Evolutionary conservation across 1,140 invertebrate genomes (phyloP).

Genomic region (Dermatophagoides farinae): DNA sequence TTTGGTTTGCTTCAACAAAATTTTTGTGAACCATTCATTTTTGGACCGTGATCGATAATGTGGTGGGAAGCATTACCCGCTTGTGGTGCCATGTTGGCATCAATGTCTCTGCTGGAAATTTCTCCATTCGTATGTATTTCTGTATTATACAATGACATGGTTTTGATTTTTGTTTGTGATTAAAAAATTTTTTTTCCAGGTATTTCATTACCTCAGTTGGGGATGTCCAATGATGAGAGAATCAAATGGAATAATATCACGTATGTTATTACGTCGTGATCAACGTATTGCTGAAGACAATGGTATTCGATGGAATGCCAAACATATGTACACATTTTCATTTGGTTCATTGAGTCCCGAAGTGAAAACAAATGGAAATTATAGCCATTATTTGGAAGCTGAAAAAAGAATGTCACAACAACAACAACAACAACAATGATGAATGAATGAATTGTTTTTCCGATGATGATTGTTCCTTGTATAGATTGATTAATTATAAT

Average conservation of each 20-base stretch:
- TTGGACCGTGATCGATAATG: neutral
- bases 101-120: neutral
- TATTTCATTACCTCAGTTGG: neutral
- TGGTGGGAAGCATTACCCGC: slow-evolving; percentile 3
- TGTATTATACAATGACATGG: neutral
- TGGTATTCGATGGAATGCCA: neutral
- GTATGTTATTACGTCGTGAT: neutral
- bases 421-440: too few species aligned
- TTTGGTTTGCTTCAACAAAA: too few species aligned
- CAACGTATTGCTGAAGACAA: neutral
- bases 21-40: neutral
- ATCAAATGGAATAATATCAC: neutral
- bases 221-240: neutral
- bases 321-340: neutral
- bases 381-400: neutral
- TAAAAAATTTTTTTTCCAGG: neutral
- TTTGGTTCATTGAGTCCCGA: neutral
- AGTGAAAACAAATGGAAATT: neutral
- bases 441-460: too few species aligned
- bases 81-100: neutral
- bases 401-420: neutral
- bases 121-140: slow-evolving; percentile 1
- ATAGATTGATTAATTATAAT: too few species aligned
- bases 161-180: neutral
- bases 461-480: too few species aligned